Conservation (phyloP, 2,888 invertebrate genomes). For the Mimas tiliae region DNA sequence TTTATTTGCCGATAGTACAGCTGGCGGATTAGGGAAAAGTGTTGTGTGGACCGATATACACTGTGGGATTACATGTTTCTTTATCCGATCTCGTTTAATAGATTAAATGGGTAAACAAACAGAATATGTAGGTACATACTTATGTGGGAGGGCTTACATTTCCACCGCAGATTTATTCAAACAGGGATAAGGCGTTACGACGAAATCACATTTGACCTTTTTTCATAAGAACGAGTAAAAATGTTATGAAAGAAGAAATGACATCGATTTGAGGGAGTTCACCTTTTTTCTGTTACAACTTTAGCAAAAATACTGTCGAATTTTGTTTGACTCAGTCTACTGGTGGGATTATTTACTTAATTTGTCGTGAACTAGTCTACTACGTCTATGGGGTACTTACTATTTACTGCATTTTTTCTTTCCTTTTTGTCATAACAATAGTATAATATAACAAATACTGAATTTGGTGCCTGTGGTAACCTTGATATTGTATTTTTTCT, state of each 20-base stretch:
- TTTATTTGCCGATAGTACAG: slow-evolving; percentile 6
- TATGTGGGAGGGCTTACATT: slow-evolving; percentile 11
- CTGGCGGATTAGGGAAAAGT: slow-evolving; percentile 9
- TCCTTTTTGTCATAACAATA: too few relatives aligned
- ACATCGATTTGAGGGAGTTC: slow-evolving; percentile 33
- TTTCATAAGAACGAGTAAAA: slow-evolving; percentile 34
- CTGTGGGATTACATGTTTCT: neutral
- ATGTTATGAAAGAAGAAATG: slow-evolving; percentile 35
- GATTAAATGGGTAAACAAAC: slow-evolving; percentile 14
- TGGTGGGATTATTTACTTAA: neutral
- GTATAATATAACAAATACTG: too few relatives aligned
- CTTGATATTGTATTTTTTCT: too few relatives aligned
- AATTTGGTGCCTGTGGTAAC: too few relatives aligned
- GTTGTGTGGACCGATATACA: neutral
- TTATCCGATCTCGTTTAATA: slow-evolving; percentile 24
- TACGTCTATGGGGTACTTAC: too few relatives aligned
- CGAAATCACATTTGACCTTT: slow-evolving; percentile 40
- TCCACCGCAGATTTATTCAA: slow-evolving; percentile 17
- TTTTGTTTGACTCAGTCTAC: neutral
- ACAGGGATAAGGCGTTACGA: slow-evolving; percentile 32
- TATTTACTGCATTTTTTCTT: neutral
- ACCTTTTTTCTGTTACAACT: slow-evolving; percentile 24
- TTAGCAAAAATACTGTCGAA: slow-evolving; percentile 12
- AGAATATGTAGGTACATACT: neutral
- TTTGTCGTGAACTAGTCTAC: neutral